Evolutionary conservation across 2,797 vertebrate species (phyloP), one percentile per base, ranked within the genome.

Genomic region (Coregonus suidteri): DNA sequence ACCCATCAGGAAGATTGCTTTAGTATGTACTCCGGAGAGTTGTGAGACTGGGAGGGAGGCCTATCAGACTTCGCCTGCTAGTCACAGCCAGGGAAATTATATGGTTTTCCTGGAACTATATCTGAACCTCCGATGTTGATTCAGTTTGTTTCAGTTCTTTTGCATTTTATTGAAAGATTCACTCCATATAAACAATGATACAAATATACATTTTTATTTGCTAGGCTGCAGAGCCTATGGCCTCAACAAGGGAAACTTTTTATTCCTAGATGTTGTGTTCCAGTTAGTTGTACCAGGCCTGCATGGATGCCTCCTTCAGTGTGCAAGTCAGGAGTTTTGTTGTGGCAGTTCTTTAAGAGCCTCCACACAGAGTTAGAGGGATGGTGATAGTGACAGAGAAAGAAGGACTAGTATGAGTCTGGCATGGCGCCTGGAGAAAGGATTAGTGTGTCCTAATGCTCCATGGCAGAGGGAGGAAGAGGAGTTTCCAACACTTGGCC

Each of bases 351-450:
- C 25, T 65, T 30, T 6, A 65, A 65, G 62, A 30, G 25, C 25
- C 9, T 13, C 62, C 6, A 11, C 62, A 31, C 11, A 31, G 64
- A 4, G 64, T 30, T 66, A 11, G 74, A 34, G 65, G 5, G 47
- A 0, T 9, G 78, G 5, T 47, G 41, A 47, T 47, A 11, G 9
- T 47, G 41, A 47, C 9, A 47, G 9, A 47, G 41, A 13, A 47
- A 65, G 9, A 16, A 30, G 65, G 41, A 67, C 41, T 20, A 30
- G 20, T 18, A 31, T 6, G 31, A 77, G 72, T 65, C 81, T 81
- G 76, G 74, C 4, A 6, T 68, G 64, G 72, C 71, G 79, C 81
- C 78, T 82, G 77, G 35, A 80, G 79, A 75, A 82, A 77, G 79
- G 75, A 85, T 47, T 47, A 3, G 9, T 47, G 41, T 59, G 59